These are phyloP conservation scores for Pollenia amentaria DNA, from an alignment of 2,888 invertebrate species.

Conservation along the genomic window DNA sequence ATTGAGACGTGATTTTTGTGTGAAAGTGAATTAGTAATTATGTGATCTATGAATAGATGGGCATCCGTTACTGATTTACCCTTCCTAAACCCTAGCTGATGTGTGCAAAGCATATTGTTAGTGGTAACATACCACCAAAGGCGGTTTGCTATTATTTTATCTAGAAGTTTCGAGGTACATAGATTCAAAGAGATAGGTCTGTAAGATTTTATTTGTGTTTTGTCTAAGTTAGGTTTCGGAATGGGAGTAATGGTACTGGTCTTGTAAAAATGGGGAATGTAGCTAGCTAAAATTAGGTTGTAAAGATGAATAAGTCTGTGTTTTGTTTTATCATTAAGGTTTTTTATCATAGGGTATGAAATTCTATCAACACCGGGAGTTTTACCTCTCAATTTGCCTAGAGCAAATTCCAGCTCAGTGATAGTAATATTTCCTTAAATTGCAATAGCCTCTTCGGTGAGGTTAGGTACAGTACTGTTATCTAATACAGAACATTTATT, in stretches of 20 bases:
- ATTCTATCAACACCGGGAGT: conserved; percentile 48
- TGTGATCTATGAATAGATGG: too few species aligned
- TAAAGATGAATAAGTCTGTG: conserved; percentile 53
- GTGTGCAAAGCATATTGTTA: conserved; percentile 41
- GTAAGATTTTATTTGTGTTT: conserved; percentile 63
- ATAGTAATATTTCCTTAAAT: conserved; percentile 2
- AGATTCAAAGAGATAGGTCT: conserved; percentile 71
- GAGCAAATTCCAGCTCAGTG: not conserved
- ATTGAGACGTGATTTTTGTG: conserved; percentile 38
- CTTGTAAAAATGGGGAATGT: conserved; percentile 69
- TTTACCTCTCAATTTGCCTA: not conserved
- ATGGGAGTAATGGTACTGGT: conserved; percentile 63
- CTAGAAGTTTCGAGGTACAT: conserved; percentile 66
- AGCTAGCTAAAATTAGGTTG: conserved; percentile 62
- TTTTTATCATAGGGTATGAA: conserved; percentile 60
- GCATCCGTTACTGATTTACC: conserved; percentile 40
- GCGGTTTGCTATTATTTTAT: conserved; percentile 64
- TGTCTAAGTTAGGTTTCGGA: conserved; percentile 66
- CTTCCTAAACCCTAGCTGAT: conserved; percentile 53
- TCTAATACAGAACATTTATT: not conserved
- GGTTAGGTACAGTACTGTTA: not conserved
- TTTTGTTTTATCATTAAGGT: conserved; percentile 26
- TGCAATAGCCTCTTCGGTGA: not conserved
- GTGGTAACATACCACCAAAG: conserved; percentile 62
- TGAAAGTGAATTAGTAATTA: too few species aligned